phyloP scores from a whole-genome alignment of 2,888 invertebrate species.

The Limnephilus auricula region DNA sequence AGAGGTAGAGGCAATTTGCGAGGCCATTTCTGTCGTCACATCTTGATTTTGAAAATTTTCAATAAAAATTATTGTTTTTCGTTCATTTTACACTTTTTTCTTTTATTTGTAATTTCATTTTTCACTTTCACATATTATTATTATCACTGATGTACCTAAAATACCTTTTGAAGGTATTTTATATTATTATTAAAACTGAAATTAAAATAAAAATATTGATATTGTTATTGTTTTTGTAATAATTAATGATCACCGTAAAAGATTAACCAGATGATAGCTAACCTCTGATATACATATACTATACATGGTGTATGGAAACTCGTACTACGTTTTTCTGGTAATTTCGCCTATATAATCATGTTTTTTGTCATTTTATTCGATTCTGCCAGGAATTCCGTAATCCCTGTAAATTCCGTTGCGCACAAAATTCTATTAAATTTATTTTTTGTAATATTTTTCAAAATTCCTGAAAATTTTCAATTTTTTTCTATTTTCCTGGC shows the following conservation, averaged over 20 bases:
- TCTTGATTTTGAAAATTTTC: conserved; percentile 41
- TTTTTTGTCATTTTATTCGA: too few relatives aligned
- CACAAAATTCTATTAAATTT: too few relatives aligned
- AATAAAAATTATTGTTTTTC: neutral
- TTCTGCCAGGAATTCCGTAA: too few relatives aligned
- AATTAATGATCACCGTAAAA: too few relatives aligned
- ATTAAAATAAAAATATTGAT: neutral
- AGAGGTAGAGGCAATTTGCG: conserved; percentile 46
- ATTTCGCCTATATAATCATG: too few relatives aligned
- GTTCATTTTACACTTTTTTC: neutral
- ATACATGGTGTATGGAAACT: too few relatives aligned
- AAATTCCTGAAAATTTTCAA: too few relatives aligned
- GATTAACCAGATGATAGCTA: neutral
- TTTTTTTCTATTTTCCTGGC: too few relatives aligned
- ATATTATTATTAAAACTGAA: neutral
- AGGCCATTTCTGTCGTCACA: conserved; percentile 51
- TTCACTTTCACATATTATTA: neutral
- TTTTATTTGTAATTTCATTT: neutral
- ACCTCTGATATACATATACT: too few relatives aligned
- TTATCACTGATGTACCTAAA: neutral
- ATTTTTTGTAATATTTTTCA: too few relatives aligned
- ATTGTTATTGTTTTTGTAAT: neutral
- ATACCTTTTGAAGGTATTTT: neutral
- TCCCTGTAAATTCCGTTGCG: too few relatives aligned
- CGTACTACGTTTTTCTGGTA: too few relatives aligned